Evolutionary conservation across 2,113 vertebrate species (phyloP).

Genomic region (Trachemys scripta): DNA sequence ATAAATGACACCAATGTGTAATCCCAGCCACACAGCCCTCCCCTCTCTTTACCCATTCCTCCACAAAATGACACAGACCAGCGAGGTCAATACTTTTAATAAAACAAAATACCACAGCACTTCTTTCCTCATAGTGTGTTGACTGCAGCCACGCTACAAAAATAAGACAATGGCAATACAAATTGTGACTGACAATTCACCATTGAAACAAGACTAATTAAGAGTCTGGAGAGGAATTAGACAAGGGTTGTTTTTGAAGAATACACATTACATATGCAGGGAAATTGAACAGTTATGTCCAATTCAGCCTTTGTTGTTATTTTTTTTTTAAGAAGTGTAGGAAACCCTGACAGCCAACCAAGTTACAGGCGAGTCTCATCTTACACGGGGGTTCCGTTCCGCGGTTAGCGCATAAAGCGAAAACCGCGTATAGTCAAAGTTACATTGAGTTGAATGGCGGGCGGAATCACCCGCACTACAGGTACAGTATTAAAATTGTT

Average conservation of each 20-base stretch:
- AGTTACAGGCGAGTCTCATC: neutral
- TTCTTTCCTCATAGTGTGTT: neutral
- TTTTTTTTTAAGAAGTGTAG: no score
- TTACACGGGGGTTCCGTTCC: no score
- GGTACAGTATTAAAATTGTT: no score
- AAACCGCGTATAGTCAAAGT: no score
- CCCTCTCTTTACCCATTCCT: neutral
- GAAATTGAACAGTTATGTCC: neutral
- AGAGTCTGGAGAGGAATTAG: neutral
- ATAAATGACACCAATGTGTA: conserved; percentile 41
- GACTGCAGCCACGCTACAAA: neutral
- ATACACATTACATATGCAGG: neutral
- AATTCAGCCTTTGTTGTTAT: no score
- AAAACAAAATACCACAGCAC: neutral
- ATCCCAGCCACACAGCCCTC: neutral
- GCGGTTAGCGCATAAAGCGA: no score
- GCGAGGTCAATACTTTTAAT: rapidly evolving
- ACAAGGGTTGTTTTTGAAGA: neutral
- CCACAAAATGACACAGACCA: neutral
- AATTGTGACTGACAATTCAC: neutral
- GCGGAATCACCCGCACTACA: no score
- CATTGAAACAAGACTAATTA: neutral
- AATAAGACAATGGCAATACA: rapidly evolving
- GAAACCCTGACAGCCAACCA: neutral
- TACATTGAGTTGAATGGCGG: no score